These are phyloP conservation scores for Drosophila histrio DNA, from an alignment of 2,888 invertebrate genomes.

Conservation along the genomic window DNA sequence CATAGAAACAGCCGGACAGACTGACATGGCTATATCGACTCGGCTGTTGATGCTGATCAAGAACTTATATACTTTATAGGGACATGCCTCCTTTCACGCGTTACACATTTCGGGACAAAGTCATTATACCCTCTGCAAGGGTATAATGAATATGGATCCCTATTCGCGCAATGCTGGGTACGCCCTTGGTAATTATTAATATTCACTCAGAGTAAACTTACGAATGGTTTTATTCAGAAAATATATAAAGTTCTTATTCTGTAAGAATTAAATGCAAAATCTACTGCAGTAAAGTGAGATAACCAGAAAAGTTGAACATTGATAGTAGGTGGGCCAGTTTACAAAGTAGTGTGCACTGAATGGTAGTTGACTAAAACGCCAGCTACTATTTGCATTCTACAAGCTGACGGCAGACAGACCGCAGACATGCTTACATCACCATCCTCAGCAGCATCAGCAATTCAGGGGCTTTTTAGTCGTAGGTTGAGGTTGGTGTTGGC, in stretches of 20 bases:
- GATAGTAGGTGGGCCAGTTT: slow-evolving; percentile 71
- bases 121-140: too few relatives aligned
- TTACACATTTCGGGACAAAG: too few relatives aligned
- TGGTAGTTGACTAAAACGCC: slow-evolving; percentile 17
- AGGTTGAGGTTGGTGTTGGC: slow-evolving; percentile 50
- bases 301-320: slow-evolving; percentile 29
- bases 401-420: slow-evolving; percentile 27
- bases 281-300: slow-evolving; percentile 29
- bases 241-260: neutral
- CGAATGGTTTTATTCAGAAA: neutral
- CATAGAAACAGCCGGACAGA: too few relatives aligned
- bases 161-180: too few relatives aligned
- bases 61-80: too few relatives aligned
- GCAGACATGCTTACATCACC: slow-evolving; percentile 66
- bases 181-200: too few relatives aligned
- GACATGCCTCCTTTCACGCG: too few relatives aligned
- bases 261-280: neutral
- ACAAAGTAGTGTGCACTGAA: slow-evolving; percentile 20
- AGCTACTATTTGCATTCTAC: slow-evolving; percentile 54
- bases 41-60: too few relatives aligned
- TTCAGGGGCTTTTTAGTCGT: slow-evolving; percentile 27
- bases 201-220: neutral
- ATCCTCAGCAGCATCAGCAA: slow-evolving; percentile 4
- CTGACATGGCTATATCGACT: neutral
- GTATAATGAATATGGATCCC: too few relatives aligned